Evolutionary conservation across 2,888 invertebrate genomes (phyloP), one percentile per base, ranked within the genome.

Genomic region (Selenia dentaria): DNA sequence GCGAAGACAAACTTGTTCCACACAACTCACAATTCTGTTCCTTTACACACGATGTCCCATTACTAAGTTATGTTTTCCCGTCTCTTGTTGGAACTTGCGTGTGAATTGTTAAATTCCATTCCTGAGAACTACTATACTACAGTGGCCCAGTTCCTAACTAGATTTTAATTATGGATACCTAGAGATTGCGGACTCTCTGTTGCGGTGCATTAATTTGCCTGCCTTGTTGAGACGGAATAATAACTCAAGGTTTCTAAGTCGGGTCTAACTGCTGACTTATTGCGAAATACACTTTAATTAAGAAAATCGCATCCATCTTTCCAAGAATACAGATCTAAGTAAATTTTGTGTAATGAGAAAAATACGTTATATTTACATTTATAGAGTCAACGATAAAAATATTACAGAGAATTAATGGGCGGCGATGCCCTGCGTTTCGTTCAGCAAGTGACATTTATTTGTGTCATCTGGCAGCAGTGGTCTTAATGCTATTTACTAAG

Each of bases 61-160:
- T 74, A 68, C 63, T 58, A 65, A 75, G 73, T 74, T 77, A 75
- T 75, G 69, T 75, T 76, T 75, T 72, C 71, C 63, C 66, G 66
- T 70, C 73, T 79, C 73, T 69, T 68, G 79, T 73, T 72, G 70
- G 69, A 83, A 81, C 78, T 83, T 76, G 50, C 67, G 74, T 76
- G 83, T 87, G 85, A 87, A 87, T 86, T 82, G 86, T 87, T 87
- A 87, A 87, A 87, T 83, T 83, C 78, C 77, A 86, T 86, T 79
- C 73, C 75, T 76, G 78, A 72, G 44, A 74, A 78, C 77, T 74
- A 72, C 74, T 74, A 68, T 4, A 16, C 16, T 70, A 67, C 72
- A 56, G 77, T 76, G 68, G 68, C 67, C 65, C 74, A 75, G 75
- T 84, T 79, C 70, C 75, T 83, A 86, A 86, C 82, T 79, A 84